These are phyloP conservation scores for Ecliptopera silaceata DNA, from an alignment of 2,888 invertebrate species.

Conservation along the genomic window DNA sequence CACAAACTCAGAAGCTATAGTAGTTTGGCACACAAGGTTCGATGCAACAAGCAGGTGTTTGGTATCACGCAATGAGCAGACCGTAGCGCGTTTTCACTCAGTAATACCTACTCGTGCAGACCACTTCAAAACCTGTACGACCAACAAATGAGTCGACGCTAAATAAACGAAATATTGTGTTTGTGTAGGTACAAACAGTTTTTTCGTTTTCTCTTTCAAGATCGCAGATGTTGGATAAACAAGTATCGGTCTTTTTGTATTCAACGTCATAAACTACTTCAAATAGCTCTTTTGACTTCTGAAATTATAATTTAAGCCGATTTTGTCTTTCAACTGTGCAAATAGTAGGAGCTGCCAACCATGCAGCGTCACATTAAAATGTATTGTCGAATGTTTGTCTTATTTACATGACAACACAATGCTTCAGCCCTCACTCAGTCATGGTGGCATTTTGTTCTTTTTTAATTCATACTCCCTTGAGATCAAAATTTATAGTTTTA, in stretches of 20 bases:
- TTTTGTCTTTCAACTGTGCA: constrained; percentile 40
- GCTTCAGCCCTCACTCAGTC: constrained; percentile 15
- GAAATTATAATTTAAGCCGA: constrained; percentile 2
- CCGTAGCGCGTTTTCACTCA: constrained; percentile 68
- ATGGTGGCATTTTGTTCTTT: constrained; percentile 29
- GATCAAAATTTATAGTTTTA: constrained; percentile 4
- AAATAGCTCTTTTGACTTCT: constrained; percentile 7
- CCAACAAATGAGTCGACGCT: constrained; percentile 42
- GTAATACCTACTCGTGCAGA: constrained; percentile 51
- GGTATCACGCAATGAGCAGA: constrained; percentile 66
- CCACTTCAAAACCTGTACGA: constrained; percentile 64
- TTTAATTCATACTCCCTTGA: constrained; percentile 26
- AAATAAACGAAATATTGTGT: constrained; percentile 72
- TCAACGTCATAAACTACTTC: background rate
- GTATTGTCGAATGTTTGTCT: constrained; percentile 36
- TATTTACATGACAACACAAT: constrained; percentile 37
- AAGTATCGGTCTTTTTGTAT: constrained; percentile 24
- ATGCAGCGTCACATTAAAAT: constrained; percentile 36
- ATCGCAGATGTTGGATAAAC: constrained; percentile 50
- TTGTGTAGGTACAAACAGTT: constrained; percentile 70
- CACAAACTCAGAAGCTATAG: constrained; percentile 52
- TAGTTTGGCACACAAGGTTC: constrained; percentile 59
- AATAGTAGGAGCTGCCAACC: constrained; percentile 31
- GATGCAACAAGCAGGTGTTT: constrained; percentile 66
- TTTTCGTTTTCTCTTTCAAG: constrained; percentile 67